A percentile compares a stretch with the other conserved stretches of the same genome.
Evolutionary conservation across 2,888 invertebrate species (phyloP).

Genomic region (Epiperipatus broadwayi): DNA sequence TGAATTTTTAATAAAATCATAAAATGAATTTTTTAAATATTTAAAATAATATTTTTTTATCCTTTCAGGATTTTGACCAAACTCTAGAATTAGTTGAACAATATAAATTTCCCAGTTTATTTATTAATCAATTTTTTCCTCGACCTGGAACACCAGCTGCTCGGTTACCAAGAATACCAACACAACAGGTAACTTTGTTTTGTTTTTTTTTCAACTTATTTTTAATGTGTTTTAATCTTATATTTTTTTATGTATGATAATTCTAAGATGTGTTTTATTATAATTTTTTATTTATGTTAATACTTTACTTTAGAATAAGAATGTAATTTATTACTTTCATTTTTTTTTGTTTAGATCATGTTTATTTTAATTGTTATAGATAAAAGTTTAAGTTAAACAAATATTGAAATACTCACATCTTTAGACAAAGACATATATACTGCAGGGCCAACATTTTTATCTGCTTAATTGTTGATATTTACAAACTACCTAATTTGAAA

Average conservation of each 20-base stretch:
- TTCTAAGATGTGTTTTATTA: background rate
- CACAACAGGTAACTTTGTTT: slow-evolving; percentile 39
- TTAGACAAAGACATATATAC: too few species aligned
- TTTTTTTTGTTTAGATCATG: too few species aligned
- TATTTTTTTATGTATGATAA: slow-evolving; percentile 5
- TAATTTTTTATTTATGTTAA: slow-evolving; percentile 4
- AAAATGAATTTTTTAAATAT: background rate
- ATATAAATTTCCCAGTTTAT: slow-evolving; percentile 76
- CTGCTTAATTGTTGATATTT: too few species aligned
- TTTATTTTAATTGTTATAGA: too few species aligned
- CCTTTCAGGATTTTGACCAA: slow-evolving; percentile 57
- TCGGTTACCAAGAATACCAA: slow-evolving; percentile 58
- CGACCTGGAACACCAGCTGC: slow-evolving; percentile 92
- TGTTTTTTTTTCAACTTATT: slow-evolving; percentile 9
- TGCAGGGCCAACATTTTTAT: too few species aligned
- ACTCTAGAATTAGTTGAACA: slow-evolving; percentile 61
- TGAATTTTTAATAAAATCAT: slow-evolving; percentile 5
- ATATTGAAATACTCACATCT: too few species aligned
- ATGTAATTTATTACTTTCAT: slow-evolving; percentile 1
- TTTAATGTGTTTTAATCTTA: slow-evolving; percentile 6
- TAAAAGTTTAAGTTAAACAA: too few species aligned
- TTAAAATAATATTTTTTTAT: background rate
- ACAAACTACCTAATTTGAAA: too few species aligned
- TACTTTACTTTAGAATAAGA: slow-evolving; percentile 10
- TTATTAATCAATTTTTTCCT: slow-evolving; percentile 95